Conservation (phyloP, 2,113 vertebrate genomes). For the Fulmarus glacialis region DNA sequence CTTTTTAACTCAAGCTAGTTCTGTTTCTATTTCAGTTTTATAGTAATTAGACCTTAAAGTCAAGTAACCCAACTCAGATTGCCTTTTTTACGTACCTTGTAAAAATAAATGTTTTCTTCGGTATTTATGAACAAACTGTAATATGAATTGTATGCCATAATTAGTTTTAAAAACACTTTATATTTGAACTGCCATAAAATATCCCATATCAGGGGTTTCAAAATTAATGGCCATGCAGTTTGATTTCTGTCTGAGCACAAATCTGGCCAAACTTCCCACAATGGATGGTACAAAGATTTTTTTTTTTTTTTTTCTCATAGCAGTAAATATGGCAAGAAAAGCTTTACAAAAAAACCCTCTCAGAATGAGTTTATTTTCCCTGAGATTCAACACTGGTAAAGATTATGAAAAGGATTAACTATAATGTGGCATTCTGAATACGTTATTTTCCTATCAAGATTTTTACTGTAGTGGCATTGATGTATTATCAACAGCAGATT, state of each 20-base stretch:
- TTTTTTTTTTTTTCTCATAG: not conserved
- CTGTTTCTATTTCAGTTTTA: not conserved
- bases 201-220: not conserved
- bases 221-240: not conserved
- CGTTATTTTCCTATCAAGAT: not conserved
- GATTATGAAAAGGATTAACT: not conserved
- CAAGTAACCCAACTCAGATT: not conserved
- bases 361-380: not conserved
- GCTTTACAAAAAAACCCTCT: not conserved
- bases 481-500: not conserved
- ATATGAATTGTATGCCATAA: not conserved
- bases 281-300: not conserved
- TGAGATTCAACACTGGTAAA: not conserved
- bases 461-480: not conserved
- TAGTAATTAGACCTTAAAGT: not conserved
- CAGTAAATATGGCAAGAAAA: not conserved
- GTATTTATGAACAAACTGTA: not conserved
- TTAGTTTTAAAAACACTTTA: not conserved
- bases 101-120: not conserved
- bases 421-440: not conserved
- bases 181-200: not conserved
- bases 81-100: not conserved
- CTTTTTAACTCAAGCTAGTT: not conserved
- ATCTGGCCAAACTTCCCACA: not conserved
- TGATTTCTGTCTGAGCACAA: not conserved